phyloP scores from a whole-genome alignment of 2,797 vertebrate genomes.

The Ispidina picta region DNA sequence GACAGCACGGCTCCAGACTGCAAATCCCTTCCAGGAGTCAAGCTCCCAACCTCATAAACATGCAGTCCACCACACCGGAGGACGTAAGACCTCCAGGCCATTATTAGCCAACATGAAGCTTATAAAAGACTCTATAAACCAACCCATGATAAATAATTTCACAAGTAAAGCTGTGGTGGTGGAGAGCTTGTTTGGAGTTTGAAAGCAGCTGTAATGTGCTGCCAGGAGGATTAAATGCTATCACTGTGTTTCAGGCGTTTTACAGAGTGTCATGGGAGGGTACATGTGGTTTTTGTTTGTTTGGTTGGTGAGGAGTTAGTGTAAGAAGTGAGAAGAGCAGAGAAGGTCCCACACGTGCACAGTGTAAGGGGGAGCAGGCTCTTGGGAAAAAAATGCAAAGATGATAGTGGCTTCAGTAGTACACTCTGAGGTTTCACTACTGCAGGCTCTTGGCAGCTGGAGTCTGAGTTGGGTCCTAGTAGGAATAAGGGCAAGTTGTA shows the following conservation, averaged over 20 bases:
- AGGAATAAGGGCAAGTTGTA: not conserved
- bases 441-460: not conserved
- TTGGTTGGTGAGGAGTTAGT: not conserved
- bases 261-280: not conserved
- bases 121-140: constrained; percentile 73
- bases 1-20: constrained; percentile 50
- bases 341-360: not conserved
- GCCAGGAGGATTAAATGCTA: constrained; percentile 73
- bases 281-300: not conserved
- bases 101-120: constrained; percentile 68
- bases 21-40: constrained; percentile 63
- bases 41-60: constrained; percentile 56
- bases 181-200: constrained; percentile 32
- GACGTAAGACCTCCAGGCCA: constrained; percentile 61
- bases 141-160: constrained; percentile 73
- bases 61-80: constrained; percentile 53
- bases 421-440: not conserved
- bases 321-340: not conserved
- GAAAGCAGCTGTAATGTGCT: constrained; percentile 58
- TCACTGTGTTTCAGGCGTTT: constrained; percentile 62
- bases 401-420: not conserved
- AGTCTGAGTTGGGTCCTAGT: not conserved
- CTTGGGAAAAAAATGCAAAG: not conserved
- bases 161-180: constrained; percentile 6
- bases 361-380: not conserved